Conservation (phyloP, 2,113 vertebrate species). For the Strix uralensis region DNA sequence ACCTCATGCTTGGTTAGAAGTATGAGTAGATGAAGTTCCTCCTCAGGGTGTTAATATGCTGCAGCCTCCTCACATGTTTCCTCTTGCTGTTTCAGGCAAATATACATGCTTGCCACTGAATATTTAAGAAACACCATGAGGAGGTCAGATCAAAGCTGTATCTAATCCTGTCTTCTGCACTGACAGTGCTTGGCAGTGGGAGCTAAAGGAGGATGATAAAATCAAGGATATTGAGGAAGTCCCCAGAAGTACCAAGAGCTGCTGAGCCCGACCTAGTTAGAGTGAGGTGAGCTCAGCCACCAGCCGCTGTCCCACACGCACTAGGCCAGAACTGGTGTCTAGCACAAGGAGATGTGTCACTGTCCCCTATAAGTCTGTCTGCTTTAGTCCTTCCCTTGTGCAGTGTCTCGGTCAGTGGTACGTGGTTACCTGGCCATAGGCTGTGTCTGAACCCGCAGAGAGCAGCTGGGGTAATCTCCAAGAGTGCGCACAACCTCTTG, state of each 20-base stretch:
- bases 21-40: not conserved
- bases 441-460: fast-evolving
- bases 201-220: not conserved
- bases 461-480: not conserved
- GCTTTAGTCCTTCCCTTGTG: not conserved
- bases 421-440: fast-evolving
- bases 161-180: not conserved
- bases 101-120: not conserved
- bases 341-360: not conserved
- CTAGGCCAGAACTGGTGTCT: not conserved
- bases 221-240: not conserved
- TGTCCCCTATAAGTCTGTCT: not conserved
- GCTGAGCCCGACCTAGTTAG: not conserved
- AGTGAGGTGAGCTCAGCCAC: not conserved
- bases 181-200: not conserved
- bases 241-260: not conserved
- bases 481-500: not conserved
- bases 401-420: fast-evolving
- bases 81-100: not conserved
- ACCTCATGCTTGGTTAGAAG: not conserved
- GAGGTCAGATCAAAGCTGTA: not conserved
- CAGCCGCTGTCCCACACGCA: not conserved
- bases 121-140: not conserved
- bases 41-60: not conserved
- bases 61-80: not conserved